Base-by-base conservation (phyloP, 2,113 vertebrate species). In the Hippocampus barbouri region DNA sequence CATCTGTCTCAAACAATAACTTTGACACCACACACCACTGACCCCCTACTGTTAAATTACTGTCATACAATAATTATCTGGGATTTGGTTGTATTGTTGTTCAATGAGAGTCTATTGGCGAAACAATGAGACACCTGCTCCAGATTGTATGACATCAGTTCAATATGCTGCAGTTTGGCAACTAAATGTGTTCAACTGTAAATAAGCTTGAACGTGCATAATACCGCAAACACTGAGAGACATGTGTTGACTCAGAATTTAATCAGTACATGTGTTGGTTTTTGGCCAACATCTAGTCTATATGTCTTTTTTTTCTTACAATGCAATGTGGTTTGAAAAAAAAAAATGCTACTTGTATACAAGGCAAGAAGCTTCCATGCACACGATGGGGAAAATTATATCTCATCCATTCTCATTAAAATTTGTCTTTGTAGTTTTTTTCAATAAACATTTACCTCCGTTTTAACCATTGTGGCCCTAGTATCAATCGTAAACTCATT, bases 41-140 rank as follows among this genome's bases (percentile, higher is more conserved):
- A 84, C 79, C 84, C 76, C 74, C 86, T 65, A 54, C 83, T 81
- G 82, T 45, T 79, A 62, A 20, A 67, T 71, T 38, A 64, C 66
- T 41, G 73, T 41, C 57, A 64, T 47, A 78, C 78, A 64, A 74
- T 62, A 65, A 78, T 85, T 65, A 78, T 81, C 77, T 47, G 67
- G 70, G 73, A 78, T 84, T 38, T 82, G 65, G 60, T 71, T 9
- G 9, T n/a, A 67, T 38, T 72, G 40, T 78, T 77, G 71, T 18
- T 67, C 73, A 80, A 71, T 43, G 18, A 62, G 23, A 73, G 70
- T 73, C 25, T 68, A 81, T 74, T 59, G 45, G 16, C 1, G 9
- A 70, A 74, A 89, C 83, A 89, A 89, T 77, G 77, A 82, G 75
- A 76, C 82, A 88, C 80, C 85, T 90, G 86, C 80, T 83, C 25